phyloP scores from a whole-genome alignment of 2,797 vertebrate species.

The Carapus acus region DNA sequence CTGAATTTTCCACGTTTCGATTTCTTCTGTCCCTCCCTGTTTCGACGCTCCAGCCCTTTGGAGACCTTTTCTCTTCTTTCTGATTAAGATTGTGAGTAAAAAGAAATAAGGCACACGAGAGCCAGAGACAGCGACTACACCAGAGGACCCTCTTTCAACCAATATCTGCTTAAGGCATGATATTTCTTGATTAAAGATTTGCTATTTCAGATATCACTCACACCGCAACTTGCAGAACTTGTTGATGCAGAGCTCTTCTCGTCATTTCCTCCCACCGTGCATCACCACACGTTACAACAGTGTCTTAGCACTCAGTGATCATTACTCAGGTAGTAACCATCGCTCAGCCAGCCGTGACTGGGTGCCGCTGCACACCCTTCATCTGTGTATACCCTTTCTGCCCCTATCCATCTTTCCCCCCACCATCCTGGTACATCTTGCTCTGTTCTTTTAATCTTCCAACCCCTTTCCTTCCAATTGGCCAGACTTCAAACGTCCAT shows the following conservation, averaged over 20 bases:
- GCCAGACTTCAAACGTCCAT: conserved; percentile 58
- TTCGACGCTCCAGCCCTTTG: conserved; percentile 16
- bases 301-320: neutral
- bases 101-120: conserved; percentile 30
- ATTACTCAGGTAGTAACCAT: conserved; percentile 3
- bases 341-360: conserved; percentile 4
- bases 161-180: no score
- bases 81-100: conserved; percentile 38
- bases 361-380: conserved; percentile 14
- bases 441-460: conserved; percentile 4
- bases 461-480: conserved; percentile 33
- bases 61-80: conserved; percentile 15
- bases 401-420: conserved; percentile 14
- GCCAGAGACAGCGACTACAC: conserved; percentile 12
- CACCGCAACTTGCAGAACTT: no score
- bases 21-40: conserved; percentile 43
- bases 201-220: no score
- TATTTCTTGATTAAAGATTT: no score
- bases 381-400: conserved; percentile 21
- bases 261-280: neutral
- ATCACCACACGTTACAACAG: neutral
- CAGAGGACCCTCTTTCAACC: no score
- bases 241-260: neutral
- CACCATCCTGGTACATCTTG: conserved; percentile 22
- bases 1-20: conserved; percentile 55